Conservation (phyloP, 2,888 invertebrate genomes). For the Amblyteles armatorius region DNA sequence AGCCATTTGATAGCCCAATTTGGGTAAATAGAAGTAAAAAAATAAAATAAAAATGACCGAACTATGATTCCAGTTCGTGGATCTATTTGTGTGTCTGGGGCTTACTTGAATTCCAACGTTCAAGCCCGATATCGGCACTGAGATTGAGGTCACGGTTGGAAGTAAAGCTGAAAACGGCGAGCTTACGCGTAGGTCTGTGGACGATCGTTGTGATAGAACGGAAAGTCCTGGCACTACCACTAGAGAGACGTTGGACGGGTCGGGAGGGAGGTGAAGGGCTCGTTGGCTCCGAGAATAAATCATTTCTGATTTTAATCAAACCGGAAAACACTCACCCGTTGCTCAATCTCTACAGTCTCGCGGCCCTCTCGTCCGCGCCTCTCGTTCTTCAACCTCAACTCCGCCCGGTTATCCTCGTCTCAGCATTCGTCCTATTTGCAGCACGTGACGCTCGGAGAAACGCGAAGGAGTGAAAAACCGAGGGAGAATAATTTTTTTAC, state of each 20-base stretch:
- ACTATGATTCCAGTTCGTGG: too few species aligned
- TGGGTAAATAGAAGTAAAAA: background rate
- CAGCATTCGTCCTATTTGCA: conserved; percentile 51
- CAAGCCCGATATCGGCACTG: conserved; percentile 35
- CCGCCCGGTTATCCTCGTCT: conserved; percentile 28
- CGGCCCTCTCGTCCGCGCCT: background rate
- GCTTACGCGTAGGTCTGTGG: conserved; percentile 28
- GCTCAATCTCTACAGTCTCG: conserved; percentile 35
- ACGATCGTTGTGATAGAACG: conserved; percentile 58
- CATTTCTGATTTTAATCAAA: conserved; percentile 78
- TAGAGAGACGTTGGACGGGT: conserved; percentile 29
- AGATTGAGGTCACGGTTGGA: conserved; percentile 45
- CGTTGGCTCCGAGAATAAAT: conserved; percentile 74
- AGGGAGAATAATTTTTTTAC: conserved; percentile 29
- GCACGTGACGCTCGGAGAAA: conserved; percentile 51
- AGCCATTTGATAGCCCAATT: background rate
- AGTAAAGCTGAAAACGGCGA: conserved; percentile 49
- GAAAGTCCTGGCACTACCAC: conserved; percentile 18
- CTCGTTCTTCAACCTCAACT: conserved; percentile 4
- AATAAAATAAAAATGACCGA: too few species aligned
- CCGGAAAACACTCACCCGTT: conserved; percentile 63
- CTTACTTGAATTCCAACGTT: conserved; percentile 10
- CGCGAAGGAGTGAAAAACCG: conserved; percentile 17
- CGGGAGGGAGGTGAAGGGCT: conserved; percentile 31
- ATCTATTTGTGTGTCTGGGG: background rate